Percentiles rank a stretch among this genome's conserved stretches.
Evolutionary conservation across 2,113 vertebrate species (phyloP).

Genomic region (Panurus biarmicus): DNA sequence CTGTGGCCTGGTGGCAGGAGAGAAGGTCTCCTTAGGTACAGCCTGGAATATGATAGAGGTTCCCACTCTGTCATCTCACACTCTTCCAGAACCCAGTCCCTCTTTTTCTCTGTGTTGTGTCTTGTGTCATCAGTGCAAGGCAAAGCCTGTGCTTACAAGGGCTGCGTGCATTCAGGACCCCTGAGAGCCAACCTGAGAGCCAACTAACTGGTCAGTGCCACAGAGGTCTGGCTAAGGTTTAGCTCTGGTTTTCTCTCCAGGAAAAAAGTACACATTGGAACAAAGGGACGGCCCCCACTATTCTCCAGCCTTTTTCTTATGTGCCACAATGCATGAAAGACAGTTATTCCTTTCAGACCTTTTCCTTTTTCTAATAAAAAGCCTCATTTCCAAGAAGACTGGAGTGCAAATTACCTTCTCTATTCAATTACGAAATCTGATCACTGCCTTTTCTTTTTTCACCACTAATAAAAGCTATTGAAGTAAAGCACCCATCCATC

Average conservation of each 20-base stretch:
- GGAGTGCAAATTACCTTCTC: conserved; percentile 26
- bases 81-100: not conserved
- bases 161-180: not conserved
- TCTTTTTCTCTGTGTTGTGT: not conserved
- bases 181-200: not conserved
- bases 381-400: conserved; percentile 8
- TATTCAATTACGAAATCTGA: conserved; percentile 23
- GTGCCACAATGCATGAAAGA: not conserved
- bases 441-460: not conserved
- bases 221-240: not conserved
- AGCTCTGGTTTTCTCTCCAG: not conserved
- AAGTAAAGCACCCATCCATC: conserved; percentile 16
- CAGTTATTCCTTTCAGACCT: not conserved
- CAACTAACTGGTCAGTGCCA: not conserved
- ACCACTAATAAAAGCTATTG: conserved; percentile 14
- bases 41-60: not conserved
- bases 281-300: not conserved
- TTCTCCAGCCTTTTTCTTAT: not conserved
- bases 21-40: not conserved
- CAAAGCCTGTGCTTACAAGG: not conserved
- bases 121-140: not conserved
- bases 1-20: not conserved
- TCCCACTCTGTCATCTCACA: not conserved
- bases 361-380: conserved; percentile 38
- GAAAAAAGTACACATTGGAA: not conserved